These are phyloP conservation scores for Hyperoodon ampullatus DNA, from an alignment of 2,113 vertebrate species.

Conservation along the genomic window DNA sequence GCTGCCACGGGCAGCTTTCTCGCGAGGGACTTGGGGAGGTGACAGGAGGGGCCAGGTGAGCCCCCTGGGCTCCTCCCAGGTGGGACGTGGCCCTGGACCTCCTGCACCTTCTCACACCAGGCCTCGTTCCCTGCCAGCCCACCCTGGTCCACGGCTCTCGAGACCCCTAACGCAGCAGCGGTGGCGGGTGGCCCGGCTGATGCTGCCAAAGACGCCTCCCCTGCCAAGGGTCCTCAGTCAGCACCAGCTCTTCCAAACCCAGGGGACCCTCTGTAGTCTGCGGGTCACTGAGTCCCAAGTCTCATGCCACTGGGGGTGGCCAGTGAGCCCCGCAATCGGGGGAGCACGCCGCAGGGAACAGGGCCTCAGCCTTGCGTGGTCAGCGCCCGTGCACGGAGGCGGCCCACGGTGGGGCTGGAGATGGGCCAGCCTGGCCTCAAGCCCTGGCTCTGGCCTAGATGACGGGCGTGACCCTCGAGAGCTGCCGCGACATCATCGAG, in stretches of 20 bases:
- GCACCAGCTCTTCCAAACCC: background rate
- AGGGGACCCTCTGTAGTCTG: background rate
- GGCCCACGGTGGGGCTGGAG: too few relatives aligned
- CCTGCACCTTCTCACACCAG: fast-evolving
- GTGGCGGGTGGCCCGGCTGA: background rate
- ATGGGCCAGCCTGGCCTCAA: background rate
- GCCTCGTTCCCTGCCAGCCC: too few relatives aligned
- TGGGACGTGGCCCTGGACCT: background rate
- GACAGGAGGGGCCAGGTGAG: background rate
- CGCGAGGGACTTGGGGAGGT: background rate
- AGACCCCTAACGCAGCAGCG: fast-evolving
- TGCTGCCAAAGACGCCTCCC: background rate
- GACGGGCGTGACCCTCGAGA: slow-evolving; percentile 91
- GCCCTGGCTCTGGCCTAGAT: slow-evolving; percentile 86
- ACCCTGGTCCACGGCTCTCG: background rate
- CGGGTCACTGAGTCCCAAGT: background rate
- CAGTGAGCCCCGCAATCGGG: background rate
- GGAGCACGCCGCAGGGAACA: background rate
- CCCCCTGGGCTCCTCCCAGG: background rate
- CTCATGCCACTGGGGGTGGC: background rate
- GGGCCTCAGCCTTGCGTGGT: fast-evolving
- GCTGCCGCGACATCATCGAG: slow-evolving; percentile 92
- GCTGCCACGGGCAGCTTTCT: background rate
- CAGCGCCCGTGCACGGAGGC: background rate
- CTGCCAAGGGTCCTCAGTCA: background rate